Base-by-base conservation (phyloP, 2,113 vertebrate genomes). In the Machaerirhynchus nigripectus region DNA sequence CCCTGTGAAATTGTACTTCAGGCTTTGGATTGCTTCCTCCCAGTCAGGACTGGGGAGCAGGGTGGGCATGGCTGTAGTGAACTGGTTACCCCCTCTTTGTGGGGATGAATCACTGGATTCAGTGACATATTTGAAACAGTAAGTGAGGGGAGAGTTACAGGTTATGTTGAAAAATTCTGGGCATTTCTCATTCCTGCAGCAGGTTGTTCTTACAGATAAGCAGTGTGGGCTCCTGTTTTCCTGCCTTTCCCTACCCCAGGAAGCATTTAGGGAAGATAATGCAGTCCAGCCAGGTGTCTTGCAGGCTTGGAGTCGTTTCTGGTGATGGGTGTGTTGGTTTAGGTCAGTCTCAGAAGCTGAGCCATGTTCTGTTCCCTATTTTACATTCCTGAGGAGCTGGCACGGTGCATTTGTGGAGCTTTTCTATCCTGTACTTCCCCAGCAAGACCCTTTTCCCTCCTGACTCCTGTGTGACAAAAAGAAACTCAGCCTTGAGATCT, bases 401-500 rank as follows among this genome's bases (percentile, higher is more conserved):
- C 19, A 3, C 0, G 4, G 77, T 50, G 53, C 44, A 20, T 47
- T 23, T 35, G 8, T 42, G 68, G 53, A 79, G 49, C 50, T 74
- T 69, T 92, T 77, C 71, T 74, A 2, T 76, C 53, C 42, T 57
- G 3, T 64, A 39, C n/a, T 60, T 56, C 35, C 11, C 33, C 42
- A 65, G 67, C 37, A 26, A 82, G 71, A 76, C 26, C 53, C 30
- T 69, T 42, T 52, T 64, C 64, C 27, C 37, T 61, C 20, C 33
- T 82, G 56, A 26, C 47, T 63, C 52, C 46, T 14, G 15, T 22
- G 57, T 27, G 14, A 33, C 55, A 9, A 57, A 92, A 89, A 84
- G 93, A 61, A 96, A 77, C 86, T 90, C 75, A 60, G 71, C 86
- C 84, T 93, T 67, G 89, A 81, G 93, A 87, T 89, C 40, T 67